Percentiles rank a stretch among this genome's conserved stretches.
These are phyloP conservation scores for Noctua janthina DNA, from an alignment of 2,888 invertebrate species.

Conservation along the genomic window DNA sequence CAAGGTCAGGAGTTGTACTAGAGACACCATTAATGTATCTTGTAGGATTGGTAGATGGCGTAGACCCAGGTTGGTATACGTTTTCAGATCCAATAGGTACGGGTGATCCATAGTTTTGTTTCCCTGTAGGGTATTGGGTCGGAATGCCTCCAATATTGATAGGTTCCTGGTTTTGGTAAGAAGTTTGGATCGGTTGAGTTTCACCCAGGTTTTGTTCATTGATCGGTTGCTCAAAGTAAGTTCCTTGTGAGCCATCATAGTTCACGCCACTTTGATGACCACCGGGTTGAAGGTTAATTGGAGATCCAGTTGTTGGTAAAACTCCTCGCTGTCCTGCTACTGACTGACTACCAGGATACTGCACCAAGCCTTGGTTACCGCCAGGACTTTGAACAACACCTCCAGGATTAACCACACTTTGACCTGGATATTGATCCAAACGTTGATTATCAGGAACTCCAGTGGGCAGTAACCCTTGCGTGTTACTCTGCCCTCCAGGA, in stretches of 20 bases:
- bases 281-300: constrained; percentile 14
- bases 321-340: constrained; percentile 14
- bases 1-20: constrained; percentile 23
- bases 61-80: constrained; percentile 14
- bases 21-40: constrained; percentile 12
- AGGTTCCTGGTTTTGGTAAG: constrained; percentile 18
- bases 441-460: background rate
- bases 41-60: background rate
- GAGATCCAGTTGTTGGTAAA: constrained; percentile 14
- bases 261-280: constrained; percentile 10
- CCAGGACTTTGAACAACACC: constrained; percentile 6
- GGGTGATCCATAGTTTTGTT: background rate
- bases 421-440: constrained; percentile 26
- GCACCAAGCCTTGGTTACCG: constrained; percentile 14
- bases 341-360: constrained; percentile 23
- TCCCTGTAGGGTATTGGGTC: constrained; percentile 4
- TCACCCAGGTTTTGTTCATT: constrained; percentile 1
- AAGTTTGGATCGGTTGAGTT: constrained; percentile 13
- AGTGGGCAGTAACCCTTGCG: background rate
- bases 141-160: constrained; percentile 2
- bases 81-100: constrained; percentile 21
- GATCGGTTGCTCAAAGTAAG: constrained; percentile 14
- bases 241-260: constrained; percentile 24
- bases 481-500: constrained; percentile 10
- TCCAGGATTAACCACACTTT: constrained; percentile 17